Conservation (phyloP, 2,888 invertebrate genomes). For the Matsumyia berberina region DNA sequence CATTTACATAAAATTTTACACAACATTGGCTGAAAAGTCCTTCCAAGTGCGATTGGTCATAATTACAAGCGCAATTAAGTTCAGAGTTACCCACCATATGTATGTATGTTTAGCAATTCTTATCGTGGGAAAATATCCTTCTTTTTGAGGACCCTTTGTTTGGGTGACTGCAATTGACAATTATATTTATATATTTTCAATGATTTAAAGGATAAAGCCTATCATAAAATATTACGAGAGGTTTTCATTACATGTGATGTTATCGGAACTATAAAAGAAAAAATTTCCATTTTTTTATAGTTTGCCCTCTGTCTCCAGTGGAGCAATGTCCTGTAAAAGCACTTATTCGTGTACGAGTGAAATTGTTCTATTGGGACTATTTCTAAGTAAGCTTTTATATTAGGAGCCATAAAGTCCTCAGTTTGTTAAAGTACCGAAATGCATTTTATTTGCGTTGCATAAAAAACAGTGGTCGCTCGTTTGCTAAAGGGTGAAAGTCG, state of each 20-base stretch:
- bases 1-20: conserved; percentile 9
- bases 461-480: background rate
- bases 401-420: conserved; percentile 22
- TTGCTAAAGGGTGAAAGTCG: conserved; percentile 8
- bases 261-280: conserved; percentile 23
- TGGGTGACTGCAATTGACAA: conserved; percentile 14
- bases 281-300: background rate
- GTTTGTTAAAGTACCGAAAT: conserved; percentile 16
- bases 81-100: background rate
- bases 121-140: background rate
- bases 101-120: conserved; percentile 2
- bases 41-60: background rate
- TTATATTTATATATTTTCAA: background rate
- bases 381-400: background rate
- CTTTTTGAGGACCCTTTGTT: background rate
- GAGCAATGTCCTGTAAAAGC: background rate
- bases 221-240: conserved; percentile 38
- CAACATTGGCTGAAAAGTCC: conserved; percentile 1
- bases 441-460: conserved; percentile 17
- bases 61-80: conserved; percentile 19
- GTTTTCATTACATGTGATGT: conserved; percentile 39
- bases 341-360: background rate
- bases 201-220: background rate
- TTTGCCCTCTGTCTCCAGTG: background rate
- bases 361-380: background rate